Base-by-base conservation (phyloP, 2,797 vertebrate species). In the Semaprochilodus insignis region DNA sequence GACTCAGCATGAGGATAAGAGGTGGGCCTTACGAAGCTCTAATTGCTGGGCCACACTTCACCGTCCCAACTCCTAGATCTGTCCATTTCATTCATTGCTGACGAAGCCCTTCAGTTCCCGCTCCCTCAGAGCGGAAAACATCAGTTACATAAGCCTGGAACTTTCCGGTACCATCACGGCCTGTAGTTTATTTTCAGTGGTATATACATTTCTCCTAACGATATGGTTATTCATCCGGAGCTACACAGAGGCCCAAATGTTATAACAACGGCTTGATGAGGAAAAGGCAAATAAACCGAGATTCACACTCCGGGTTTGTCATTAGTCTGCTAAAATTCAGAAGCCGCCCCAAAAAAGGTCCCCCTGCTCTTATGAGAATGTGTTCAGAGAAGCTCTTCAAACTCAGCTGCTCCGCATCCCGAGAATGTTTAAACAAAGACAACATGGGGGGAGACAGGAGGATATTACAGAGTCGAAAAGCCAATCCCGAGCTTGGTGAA, bases 341-440 rank as follows among this genome's bases (percentile, higher is more conserved):
- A 66, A 48, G 60, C 40, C 63, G 60, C 25, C 25, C n/a, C 31
- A 67, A 51, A 83, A 74, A 67, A 74, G 27, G 13, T 25, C n/a
- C 16, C 7, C 54, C 19, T 59, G 25, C 15, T 21, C 52, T 76
- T 71, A 60, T 17, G 36, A 65, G 31, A 74, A 63, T 71, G 44
- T 44, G 0, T 79, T 48, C 25, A 62, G 57, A 83, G 23, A 67
- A 79, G 77, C 81, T 80, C 66, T 91, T 89, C 71, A 81, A 88
- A 87, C 86, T 90, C 85, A 87, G 86, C 89, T 88, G 87, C 88
- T 89, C 90, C 81, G 85, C 88, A 86, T 89, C 86, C 90, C 74
- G 91, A 91, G 91, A 92, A 92, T 93, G 88, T 93, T 89, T 92
- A 89, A 88, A 91, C 90, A 90, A 90, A 65, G 31, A 25, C 21